Evolutionary conservation across 2,797 vertebrate genomes (phyloP).

Genomic region (Pseudochromis fuscus): DNA sequence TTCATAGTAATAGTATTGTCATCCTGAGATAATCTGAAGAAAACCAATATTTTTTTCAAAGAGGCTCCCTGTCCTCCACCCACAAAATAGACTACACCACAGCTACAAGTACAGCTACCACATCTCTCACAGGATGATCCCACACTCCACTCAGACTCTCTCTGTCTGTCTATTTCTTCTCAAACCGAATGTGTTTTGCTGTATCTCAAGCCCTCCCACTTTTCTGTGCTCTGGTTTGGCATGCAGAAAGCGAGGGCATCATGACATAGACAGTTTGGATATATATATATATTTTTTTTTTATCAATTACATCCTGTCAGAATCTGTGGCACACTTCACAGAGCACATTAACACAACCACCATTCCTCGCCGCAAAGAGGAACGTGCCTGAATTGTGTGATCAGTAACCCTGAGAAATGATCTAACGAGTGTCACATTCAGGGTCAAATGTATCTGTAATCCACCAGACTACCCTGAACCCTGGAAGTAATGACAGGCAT

Average conservation of each 20-base stretch:
- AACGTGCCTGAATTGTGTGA: conserved; percentile 12
- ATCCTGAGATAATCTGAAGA: conserved; percentile 43
- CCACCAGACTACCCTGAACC: not conserved
- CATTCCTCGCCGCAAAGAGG: conserved; percentile 24
- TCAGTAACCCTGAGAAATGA: conserved; percentile 13
- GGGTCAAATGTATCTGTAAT: conserved; percentile 14
- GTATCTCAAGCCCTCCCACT: conserved; percentile 1
- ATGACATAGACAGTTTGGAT: conserved; percentile 5
- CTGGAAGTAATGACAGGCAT: conserved; percentile 7
- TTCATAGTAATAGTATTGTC: conserved; percentile 35
- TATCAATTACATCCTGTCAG: conserved; percentile 10
- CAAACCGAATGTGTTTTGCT: conserved; percentile 13
- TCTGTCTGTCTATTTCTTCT: not conserved
- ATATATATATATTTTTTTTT: not conserved
- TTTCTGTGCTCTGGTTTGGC: conserved; percentile 8
- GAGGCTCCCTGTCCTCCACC: conserved; percentile 15
- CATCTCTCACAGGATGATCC: conserved; percentile 14
- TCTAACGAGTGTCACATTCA: conserved; percentile 28
- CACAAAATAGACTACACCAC: not conserved
- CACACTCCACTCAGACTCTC: not conserved
- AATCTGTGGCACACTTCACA: conserved; percentile 14
- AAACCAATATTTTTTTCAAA: conserved; percentile 30
- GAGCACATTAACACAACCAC: conserved; percentile 18
- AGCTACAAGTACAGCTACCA: not conserved
- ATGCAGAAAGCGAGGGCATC: conserved; percentile 3